phyloP scores from a whole-genome alignment of 2,113 vertebrate genomes.

The Myrmophylax atrothorax region DNA sequence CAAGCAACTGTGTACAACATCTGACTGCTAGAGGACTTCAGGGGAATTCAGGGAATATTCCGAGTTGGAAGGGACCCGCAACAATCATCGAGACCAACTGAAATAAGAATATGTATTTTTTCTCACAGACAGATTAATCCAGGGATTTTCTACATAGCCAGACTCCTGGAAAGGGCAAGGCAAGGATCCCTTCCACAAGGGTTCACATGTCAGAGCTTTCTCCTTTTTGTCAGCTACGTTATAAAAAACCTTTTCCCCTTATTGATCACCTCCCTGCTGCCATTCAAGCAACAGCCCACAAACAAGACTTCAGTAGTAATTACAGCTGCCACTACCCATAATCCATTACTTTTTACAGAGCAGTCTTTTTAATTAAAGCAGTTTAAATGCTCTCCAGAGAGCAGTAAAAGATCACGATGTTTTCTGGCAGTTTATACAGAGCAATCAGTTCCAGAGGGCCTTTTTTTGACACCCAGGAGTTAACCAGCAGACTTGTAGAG shows the following conservation, averaged over 20 bases:
- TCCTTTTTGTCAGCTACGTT: background rate
- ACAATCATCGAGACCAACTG: too few species aligned
- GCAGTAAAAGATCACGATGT: background rate
- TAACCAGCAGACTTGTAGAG: background rate
- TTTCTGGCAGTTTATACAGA: background rate
- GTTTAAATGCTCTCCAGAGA: background rate
- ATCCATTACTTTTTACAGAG: background rate
- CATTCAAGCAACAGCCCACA: background rate
- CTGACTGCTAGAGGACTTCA: background rate
- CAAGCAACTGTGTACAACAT: background rate
- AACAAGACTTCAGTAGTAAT: background rate
- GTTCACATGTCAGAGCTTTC: background rate
- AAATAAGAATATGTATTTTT: background rate
- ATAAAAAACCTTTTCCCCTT: background rate
- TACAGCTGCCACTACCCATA: background rate
- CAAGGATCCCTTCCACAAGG: background rate
- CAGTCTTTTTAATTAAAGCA: slow-evolving; percentile 10
- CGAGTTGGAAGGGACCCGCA: too few species aligned
- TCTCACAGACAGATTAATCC: background rate
- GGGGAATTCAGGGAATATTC: too few species aligned
- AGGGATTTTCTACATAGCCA: background rate
- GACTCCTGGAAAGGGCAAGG: background rate
- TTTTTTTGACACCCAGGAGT: background rate
- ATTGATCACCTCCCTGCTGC: background rate
- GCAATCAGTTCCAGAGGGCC: background rate